Conservation (phyloP, 1,140 invertebrate species). For the Ceratoteleas bidentatus region DNA sequence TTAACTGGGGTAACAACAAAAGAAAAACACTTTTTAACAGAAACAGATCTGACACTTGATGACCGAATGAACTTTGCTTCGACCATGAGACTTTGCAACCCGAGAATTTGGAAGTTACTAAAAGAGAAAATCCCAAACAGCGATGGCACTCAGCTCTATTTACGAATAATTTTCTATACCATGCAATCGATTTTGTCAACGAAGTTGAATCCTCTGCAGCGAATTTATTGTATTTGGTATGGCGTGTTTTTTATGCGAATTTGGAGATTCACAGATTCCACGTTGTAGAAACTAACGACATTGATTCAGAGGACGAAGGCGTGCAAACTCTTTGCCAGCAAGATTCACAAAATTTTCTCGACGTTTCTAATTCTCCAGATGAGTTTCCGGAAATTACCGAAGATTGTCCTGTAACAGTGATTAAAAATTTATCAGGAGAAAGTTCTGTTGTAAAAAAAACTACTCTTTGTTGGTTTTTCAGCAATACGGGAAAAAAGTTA, state of each 20-base stretch:
- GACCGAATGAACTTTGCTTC: constrained; percentile 16
- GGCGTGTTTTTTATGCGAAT: neutral
- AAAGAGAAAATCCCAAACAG: constrained; percentile 13
- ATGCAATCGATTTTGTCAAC: neutral
- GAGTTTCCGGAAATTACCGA: constrained; percentile 5
- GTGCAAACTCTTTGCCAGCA: constrained; percentile 19
- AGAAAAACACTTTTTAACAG: constrained; percentile 42
- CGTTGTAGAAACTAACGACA: constrained; percentile 1
- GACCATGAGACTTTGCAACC: constrained; percentile 6
- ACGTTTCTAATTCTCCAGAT: constrained; percentile 1
- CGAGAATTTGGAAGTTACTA: constrained; percentile 15
- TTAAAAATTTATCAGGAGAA: constrained; percentile 34
- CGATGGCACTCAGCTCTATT: constrained; percentile 8
- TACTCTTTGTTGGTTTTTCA: constrained; percentile 51
- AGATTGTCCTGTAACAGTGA: constrained; percentile 18
- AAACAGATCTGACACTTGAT: constrained; percentile 2
- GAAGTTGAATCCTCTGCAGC: neutral
- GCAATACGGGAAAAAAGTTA: constrained; percentile 16
- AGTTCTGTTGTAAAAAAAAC: constrained; percentile 45
- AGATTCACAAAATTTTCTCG: constrained; percentile 10
- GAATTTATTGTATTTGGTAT: neutral
- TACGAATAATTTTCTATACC: constrained; percentile 12
- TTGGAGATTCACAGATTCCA: too few relatives aligned
- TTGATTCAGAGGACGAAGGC: constrained; percentile 15
- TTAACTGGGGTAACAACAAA: constrained; percentile 16